Conservation (phyloP, 2,797 vertebrate species). For the Setipinna tenuifilis region DNA sequence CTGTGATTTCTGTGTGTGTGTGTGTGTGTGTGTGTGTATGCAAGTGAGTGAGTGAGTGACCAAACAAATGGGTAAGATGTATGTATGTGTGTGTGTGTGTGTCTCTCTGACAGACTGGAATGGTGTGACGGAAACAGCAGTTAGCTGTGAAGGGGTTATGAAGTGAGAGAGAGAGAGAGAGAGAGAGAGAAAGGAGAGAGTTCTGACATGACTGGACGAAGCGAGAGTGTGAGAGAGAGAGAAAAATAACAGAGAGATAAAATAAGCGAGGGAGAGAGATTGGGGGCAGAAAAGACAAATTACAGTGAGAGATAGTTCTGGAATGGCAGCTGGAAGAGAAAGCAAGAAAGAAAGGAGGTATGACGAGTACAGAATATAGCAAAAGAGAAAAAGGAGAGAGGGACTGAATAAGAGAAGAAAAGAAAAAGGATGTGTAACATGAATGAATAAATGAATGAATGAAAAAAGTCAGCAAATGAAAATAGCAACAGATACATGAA, state of each 20-base stretch:
- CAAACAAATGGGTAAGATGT: no score
- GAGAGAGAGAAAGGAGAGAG: constrained; percentile 23
- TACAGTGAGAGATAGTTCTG: background rate
- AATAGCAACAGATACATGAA: background rate
- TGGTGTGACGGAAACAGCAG: constrained; percentile 11
- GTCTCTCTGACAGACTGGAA: constrained; percentile 59
- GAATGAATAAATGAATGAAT: no score
- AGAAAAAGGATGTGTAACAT: background rate
- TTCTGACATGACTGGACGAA: background rate
- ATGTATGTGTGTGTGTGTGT: background rate
- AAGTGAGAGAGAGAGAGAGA: constrained; percentile 50
- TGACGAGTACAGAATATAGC: background rate
- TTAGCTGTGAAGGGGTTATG: constrained; percentile 53
- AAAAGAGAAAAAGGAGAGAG: background rate
- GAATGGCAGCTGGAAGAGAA: background rate
- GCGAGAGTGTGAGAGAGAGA: background rate
- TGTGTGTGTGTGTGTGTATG: no score
- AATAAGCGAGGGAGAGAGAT: background rate
- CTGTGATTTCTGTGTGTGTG: no score
- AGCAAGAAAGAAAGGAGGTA: background rate
- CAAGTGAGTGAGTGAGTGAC: no score
- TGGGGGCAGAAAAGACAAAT: background rate
- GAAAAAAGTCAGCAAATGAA: no score
- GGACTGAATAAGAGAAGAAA: background rate
- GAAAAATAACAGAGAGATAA: background rate